These are phyloP conservation scores for Coracias cyanogaster DNA, from an alignment of 2,797 vertebrate genomes.

Conservation along the genomic window DNA sequence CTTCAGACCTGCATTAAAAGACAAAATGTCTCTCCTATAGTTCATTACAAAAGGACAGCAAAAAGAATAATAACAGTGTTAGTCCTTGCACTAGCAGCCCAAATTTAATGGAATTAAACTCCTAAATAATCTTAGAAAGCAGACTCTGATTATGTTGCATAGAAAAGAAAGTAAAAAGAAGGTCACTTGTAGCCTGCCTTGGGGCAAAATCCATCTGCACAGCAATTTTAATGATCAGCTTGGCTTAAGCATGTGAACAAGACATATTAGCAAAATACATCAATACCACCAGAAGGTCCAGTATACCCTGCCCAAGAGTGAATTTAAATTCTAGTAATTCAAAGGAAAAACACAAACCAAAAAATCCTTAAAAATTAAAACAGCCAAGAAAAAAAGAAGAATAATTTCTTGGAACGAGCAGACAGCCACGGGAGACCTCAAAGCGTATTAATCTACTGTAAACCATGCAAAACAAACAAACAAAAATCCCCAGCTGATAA, in stretches of 20 bases:
- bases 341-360: not conserved
- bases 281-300: not conserved
- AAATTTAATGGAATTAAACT: not conserved
- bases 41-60: not conserved
- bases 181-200: not conserved
- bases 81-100: not conserved
- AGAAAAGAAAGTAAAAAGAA: constrained; percentile 14
- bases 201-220: constrained; percentile 23
- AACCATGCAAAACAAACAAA: not conserved
- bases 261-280: not conserved
- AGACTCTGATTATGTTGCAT: not conserved
- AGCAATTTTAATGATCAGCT: not conserved
- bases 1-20: not conserved
- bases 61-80: not conserved
- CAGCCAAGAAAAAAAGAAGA: not conserved
- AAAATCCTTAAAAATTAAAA: not conserved
- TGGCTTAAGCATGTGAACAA: not conserved
- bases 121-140: constrained; percentile 42
- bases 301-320: not conserved
- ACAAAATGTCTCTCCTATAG: not conserved
- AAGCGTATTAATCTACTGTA: not conserved
- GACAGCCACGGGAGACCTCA: not conserved
- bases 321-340: not conserved
- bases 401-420: not conserved
- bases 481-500: not conserved